These are phyloP conservation scores for Ptyas mucosa DNA, from an alignment of 2,113 vertebrate species.

Conservation along the genomic window DNA sequence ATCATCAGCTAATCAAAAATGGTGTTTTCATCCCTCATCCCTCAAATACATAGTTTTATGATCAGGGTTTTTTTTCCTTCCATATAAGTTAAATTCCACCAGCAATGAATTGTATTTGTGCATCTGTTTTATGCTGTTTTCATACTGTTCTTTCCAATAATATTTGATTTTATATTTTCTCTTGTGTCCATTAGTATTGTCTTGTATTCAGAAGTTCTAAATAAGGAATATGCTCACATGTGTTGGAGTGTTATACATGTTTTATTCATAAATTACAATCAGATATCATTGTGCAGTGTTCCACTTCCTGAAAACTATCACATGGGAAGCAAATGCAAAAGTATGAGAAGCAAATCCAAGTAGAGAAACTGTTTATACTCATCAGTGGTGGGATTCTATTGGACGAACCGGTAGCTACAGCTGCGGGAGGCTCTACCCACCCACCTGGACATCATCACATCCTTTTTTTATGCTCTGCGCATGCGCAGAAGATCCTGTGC, in stretches of 20 bases:
- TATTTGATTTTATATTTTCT: neutral
- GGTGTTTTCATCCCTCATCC: neutral
- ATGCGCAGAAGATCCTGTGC: too few species aligned
- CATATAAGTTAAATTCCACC: neutral
- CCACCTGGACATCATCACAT: too few species aligned
- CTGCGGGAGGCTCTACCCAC: too few species aligned
- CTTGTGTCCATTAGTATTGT: neutral
- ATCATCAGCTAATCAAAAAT: neutral
- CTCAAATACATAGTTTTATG: neutral
- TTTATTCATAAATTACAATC: neutral
- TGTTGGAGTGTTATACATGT: neutral
- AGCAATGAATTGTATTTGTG: neutral
- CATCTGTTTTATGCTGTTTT: neutral
- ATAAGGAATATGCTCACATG: neutral
- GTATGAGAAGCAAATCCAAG: neutral
- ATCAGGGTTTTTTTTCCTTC: neutral
- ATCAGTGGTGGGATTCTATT: neutral
- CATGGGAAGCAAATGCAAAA: neutral
- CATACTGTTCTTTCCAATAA: neutral
- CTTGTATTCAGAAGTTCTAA: neutral
- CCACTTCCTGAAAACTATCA: neutral
- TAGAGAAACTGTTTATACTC: neutral
- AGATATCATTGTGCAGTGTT: neutral
- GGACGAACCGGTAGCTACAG: too few species aligned
- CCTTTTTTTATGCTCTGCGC: too few species aligned